These are phyloP conservation scores for Lepus europaeus DNA, from an alignment of 2,113 vertebrate species.

Conservation along the genomic window DNA sequence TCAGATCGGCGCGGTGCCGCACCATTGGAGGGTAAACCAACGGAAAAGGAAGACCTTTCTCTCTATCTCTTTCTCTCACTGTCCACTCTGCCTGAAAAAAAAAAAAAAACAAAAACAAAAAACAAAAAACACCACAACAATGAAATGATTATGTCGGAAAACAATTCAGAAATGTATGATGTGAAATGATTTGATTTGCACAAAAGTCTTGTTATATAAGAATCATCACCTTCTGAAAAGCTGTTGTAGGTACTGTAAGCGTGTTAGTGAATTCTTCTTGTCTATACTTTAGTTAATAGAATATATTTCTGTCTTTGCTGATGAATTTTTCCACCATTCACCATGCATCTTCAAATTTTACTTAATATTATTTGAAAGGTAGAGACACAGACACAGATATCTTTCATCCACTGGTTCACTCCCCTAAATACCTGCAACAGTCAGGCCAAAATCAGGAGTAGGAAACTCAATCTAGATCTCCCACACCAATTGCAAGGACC, in stretches of 20 bases:
- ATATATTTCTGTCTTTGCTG: constrained; percentile 13
- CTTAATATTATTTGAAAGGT: too few relatives aligned
- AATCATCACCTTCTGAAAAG: background rate
- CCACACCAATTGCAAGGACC: too few relatives aligned
- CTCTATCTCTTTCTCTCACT: too few relatives aligned
- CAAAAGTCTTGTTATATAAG: background rate
- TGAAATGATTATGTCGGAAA: background rate
- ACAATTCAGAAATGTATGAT: background rate
- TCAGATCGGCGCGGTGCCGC: too few relatives aligned
- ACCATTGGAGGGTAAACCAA: too few relatives aligned
- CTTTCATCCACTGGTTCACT: too few relatives aligned
- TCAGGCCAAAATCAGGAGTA: too few relatives aligned
- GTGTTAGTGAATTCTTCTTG: background rate
- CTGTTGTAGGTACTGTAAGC: background rate
- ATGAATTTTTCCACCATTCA: background rate
- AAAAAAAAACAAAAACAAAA: background rate
- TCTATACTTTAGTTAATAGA: background rate
- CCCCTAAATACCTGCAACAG: too few relatives aligned
- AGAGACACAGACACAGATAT: too few relatives aligned
- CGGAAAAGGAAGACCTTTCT: too few relatives aligned
- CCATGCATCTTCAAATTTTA: background rate
- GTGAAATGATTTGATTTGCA: background rate
- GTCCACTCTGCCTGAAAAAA: too few relatives aligned
- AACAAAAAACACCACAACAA: background rate
- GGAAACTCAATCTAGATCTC: too few relatives aligned